A percentile compares a stretch with the other conserved stretches of the same genome.
phyloP scores from a whole-genome alignment of 2,113 vertebrate genomes.

The Pipa parva region DNA sequence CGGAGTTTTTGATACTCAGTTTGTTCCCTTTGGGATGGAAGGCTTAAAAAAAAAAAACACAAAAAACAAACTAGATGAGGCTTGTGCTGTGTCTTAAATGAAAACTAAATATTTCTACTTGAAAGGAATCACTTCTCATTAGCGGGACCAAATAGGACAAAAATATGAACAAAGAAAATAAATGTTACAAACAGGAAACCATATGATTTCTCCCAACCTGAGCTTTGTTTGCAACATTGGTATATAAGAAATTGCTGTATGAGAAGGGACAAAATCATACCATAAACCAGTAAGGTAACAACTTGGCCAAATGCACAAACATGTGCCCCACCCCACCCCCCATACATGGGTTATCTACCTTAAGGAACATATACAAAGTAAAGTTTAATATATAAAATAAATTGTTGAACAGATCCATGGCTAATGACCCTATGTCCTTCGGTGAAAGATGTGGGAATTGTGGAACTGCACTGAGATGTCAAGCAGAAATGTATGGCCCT shows the following conservation, averaged over 20 bases:
- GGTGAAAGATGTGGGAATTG: slow-evolving; percentile 46
- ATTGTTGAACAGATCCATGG: slow-evolving; percentile 79
- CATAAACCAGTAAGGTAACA: slow-evolving; percentile 10
- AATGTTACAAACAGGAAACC: slow-evolving; percentile 57
- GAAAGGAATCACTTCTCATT: slow-evolving; percentile 46
- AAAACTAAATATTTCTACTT: background rate
- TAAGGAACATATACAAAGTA: slow-evolving; percentile 50
- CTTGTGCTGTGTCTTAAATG: slow-evolving; percentile 57
- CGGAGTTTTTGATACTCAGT: background rate
- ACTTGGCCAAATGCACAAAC: slow-evolving; percentile 26
- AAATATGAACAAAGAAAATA: slow-evolving; percentile 54
- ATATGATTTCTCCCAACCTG: slow-evolving; percentile 78
- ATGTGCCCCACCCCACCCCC: slow-evolving; percentile 52
- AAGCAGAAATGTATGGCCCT: slow-evolving; percentile 61
- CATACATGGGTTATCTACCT: slow-evolving; percentile 52
- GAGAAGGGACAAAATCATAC: slow-evolving; percentile 20
- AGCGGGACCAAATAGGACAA: too few species aligned
- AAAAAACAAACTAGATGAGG: slow-evolving; percentile 52
- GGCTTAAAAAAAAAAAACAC: slow-evolving; percentile 31
- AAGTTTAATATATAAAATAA: slow-evolving; percentile 74
- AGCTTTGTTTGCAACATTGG: slow-evolving; percentile 73
- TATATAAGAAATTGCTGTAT: slow-evolving; percentile 53
- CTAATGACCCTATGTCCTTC: slow-evolving; percentile 66
- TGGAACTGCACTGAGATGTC: slow-evolving; percentile 66
- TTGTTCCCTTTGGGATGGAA: slow-evolving; percentile 44